These are phyloP conservation scores for Phrynocephalus forsythii DNA, from an alignment of 2,797 vertebrate species.

Conservation along the genomic window DNA sequence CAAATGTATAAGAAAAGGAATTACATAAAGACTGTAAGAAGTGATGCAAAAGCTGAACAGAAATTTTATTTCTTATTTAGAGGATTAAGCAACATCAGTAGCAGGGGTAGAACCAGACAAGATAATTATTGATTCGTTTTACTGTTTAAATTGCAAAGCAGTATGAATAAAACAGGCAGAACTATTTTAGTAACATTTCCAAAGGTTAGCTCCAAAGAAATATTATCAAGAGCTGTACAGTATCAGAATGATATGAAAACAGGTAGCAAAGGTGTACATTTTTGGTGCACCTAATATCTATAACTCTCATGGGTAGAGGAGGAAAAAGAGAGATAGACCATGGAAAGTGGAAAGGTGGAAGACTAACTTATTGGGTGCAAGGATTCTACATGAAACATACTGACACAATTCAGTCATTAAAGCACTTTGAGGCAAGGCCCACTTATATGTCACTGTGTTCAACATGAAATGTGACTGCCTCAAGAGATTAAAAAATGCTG, in stretches of 20 bases:
- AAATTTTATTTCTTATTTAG: not conserved
- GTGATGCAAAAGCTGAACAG: not conserved
- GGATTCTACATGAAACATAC: too few relatives aligned
- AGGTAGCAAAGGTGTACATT: not conserved
- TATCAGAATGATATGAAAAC: not conserved
- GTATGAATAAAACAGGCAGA: not conserved
- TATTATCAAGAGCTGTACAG: not conserved
- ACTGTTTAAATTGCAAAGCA: not conserved
- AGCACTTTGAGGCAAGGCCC: too few relatives aligned
- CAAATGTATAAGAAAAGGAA: slow-evolving; percentile 2
- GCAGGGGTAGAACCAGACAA: not conserved
- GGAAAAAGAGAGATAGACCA: not conserved
- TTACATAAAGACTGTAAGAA: not conserved
- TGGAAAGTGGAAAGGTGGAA: not conserved
- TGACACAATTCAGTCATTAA: too few relatives aligned
- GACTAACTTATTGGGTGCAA: not conserved
- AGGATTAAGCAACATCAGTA: not conserved
- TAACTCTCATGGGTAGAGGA: too few relatives aligned
- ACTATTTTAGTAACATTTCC: slow-evolving; percentile 8
- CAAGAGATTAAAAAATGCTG: too few relatives aligned
- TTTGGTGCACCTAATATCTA: not conserved
- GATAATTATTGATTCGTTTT: slow-evolving; percentile 20
- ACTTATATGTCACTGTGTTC: too few relatives aligned
- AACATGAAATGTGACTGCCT: too few relatives aligned
- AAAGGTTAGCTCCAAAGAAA: not conserved